Evolutionary conservation across 2,888 invertebrate genomes (phyloP).

Genomic region (Teinopalpus imperialis): DNA sequence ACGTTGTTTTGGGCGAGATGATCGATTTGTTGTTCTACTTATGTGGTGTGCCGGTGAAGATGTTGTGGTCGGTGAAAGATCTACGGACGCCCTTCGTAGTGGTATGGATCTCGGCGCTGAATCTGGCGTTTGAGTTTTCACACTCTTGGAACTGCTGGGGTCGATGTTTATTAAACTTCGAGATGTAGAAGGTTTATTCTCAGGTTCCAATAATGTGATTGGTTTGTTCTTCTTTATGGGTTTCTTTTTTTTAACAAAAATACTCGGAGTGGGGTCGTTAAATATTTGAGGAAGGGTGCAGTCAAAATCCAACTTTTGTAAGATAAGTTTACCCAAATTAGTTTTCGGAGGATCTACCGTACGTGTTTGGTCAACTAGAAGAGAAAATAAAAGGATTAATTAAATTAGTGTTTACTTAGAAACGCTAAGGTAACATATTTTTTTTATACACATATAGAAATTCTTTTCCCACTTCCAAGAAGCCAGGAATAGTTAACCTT

Average conservation of each 20-base stretch:
- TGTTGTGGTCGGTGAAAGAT: constrained; percentile 4
- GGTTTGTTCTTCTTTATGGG: constrained; percentile 4
- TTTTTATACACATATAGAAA: too few species aligned
- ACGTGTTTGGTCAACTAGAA: too few species aligned
- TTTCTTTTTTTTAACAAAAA: background rate
- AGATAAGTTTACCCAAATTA: too few species aligned
- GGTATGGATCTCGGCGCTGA: background rate
- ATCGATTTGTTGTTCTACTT: background rate
- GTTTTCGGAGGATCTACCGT: too few species aligned
- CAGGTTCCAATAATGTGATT: constrained; percentile 12
- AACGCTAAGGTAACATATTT: too few species aligned
- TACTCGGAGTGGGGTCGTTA: constrained; percentile 3
- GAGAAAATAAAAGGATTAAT: too few species aligned
- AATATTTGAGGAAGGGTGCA: background rate
- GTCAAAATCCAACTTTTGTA: constrained; percentile 1
- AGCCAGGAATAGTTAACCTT: too few species aligned
- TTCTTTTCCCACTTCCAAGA: too few species aligned
- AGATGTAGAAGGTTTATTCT: background rate
- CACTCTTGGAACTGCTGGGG: background rate
- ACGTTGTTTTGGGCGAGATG: background rate
- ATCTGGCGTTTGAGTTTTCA: constrained; percentile 3
- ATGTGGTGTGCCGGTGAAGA: background rate
- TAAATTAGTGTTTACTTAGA: too few species aligned
- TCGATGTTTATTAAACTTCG: too few species aligned
- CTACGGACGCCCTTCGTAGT: background rate